phyloP scores from a whole-genome alignment of 2,113 vertebrate species.

The Ciconia maguari region DNA sequence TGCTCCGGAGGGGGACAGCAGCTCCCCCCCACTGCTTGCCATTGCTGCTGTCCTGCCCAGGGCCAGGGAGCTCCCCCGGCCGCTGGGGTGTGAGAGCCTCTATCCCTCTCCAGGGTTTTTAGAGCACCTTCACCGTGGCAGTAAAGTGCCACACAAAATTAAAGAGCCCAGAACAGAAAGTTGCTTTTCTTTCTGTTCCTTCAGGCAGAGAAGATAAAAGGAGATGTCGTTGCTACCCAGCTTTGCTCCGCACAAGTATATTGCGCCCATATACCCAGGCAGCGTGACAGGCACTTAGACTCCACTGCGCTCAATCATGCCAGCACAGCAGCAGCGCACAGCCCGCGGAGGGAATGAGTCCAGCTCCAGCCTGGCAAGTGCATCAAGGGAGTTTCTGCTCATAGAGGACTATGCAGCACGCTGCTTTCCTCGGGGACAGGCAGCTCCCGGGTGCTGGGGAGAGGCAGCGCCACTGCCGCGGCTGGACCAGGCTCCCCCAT shows the following conservation, averaged over 20 bases:
- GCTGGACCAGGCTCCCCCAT: background rate
- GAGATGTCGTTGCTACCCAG: background rate
- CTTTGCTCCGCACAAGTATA: background rate
- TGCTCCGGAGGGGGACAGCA: background rate
- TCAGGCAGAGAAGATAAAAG: background rate
- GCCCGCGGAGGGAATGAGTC: rapidly evolving
- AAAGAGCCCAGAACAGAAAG: background rate
- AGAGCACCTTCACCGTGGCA: background rate
- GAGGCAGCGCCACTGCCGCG: background rate
- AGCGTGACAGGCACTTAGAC: rapidly evolving
- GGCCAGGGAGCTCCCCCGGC: rapidly evolving
- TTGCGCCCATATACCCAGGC: background rate
- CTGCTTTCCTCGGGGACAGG: background rate
- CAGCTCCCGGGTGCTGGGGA: background rate
- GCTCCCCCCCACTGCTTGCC: background rate
- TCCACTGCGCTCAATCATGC: rapidly evolving
- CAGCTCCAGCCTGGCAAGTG: background rate
- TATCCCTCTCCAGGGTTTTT: background rate
- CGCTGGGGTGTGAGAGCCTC: background rate
- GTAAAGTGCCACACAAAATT: background rate
- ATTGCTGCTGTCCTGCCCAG: background rate
- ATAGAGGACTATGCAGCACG: rapidly evolving
- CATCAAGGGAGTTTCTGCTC: background rate
- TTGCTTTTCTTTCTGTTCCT: background rate
- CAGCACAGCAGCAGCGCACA: background rate